phyloP scores from a whole-genome alignment of 2,113 vertebrate species.

The Tachysurus vachellii region DNA sequence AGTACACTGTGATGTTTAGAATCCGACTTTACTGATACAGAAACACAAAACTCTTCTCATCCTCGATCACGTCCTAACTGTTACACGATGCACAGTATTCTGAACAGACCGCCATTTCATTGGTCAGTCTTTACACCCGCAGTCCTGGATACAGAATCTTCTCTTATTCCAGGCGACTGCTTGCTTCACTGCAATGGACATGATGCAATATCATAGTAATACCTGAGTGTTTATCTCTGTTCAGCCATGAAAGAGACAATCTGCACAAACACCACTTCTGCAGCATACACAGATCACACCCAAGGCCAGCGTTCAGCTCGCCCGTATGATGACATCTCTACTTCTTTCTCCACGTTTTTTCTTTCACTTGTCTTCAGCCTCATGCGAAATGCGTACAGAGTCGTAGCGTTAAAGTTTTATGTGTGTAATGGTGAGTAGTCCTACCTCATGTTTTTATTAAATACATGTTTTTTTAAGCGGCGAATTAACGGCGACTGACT shows the following conservation, averaged over 20 bases:
- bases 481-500: not conserved
- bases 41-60: not conserved
- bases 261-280: slow-evolving; percentile 19
- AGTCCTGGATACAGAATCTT: slow-evolving; percentile 25
- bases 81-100: not conserved
- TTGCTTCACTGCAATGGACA: slow-evolving; percentile 24
- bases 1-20: not conserved
- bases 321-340: not conserved
- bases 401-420: not conserved
- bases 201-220: slow-evolving; percentile 54
- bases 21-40: not conserved
- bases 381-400: not conserved
- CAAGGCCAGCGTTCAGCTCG: not conserved
- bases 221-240: slow-evolving; percentile 26
- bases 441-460: not conserved
- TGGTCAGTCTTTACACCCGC: not conserved
- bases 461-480: not conserved
- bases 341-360: not conserved
- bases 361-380: not conserved
- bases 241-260: slow-evolving; percentile 1
- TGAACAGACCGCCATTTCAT: not conserved
- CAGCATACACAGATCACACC: not conserved
- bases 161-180: slow-evolving; percentile 16
- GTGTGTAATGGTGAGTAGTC: not conserved
- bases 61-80: not conserved